phyloP scores from a whole-genome alignment of 2,888 invertebrate species.

The Rhagonycha lutea region DNA sequence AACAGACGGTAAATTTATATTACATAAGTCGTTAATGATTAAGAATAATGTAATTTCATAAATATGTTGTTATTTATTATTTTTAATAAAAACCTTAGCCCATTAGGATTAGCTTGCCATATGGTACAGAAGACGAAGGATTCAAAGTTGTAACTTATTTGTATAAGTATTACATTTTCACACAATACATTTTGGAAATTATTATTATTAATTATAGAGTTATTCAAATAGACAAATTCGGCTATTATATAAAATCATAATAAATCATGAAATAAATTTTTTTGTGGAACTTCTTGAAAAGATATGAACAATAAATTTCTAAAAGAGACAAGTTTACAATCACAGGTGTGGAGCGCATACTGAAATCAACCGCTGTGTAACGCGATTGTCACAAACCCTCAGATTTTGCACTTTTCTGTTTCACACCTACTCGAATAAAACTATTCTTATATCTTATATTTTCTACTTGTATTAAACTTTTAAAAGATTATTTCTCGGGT shows the following conservation, averaged over 20 bases:
- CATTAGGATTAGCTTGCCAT: not conserved
- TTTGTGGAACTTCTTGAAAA: not conserved
- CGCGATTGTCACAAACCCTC: slow-evolving; percentile 43
- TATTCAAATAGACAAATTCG: not conserved
- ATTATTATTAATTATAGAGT: not conserved
- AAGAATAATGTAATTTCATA: not conserved
- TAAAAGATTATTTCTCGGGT: slow-evolving; percentile 23
- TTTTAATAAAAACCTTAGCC: not conserved
- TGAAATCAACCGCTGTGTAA: slow-evolving; percentile 42
- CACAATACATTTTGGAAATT: not conserved
- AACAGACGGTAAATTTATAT: not conserved
- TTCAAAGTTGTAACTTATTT: not conserved
- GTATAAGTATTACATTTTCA: not conserved
- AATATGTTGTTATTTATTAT: not conserved
- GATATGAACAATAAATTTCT: slow-evolving; percentile 27
- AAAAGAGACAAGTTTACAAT: slow-evolving; percentile 25
- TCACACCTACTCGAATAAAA: slow-evolving; percentile 39
- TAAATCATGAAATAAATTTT: not conserved
- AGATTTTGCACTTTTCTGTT: slow-evolving; percentile 44
- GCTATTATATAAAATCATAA: not conserved
- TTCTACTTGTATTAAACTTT: slow-evolving; percentile 30
- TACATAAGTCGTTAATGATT: not conserved
- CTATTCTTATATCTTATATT: slow-evolving; percentile 35
- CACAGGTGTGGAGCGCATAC: slow-evolving; percentile 39
- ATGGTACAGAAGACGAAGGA: not conserved